Base-by-base conservation (phyloP, 2,797 vertebrate species). In the Semotilus atromaculatus region DNA sequence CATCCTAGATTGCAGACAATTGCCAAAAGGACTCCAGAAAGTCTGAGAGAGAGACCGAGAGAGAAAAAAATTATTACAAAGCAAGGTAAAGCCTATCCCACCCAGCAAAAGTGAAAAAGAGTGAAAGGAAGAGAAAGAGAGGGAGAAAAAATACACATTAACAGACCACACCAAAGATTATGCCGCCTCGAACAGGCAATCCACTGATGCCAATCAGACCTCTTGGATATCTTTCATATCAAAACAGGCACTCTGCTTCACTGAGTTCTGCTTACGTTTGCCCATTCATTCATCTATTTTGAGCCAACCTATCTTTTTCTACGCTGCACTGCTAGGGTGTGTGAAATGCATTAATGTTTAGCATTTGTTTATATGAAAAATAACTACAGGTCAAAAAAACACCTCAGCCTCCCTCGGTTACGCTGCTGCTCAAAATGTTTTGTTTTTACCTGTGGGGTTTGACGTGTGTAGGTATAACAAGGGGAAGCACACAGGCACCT, bases 1-100 rank as follows among this genome's bases (percentile, higher is more conserved):
- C 92, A 92, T 94, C 92, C 93, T 91, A 91, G 92, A 92, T 91
- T 93, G 94, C 91, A 93, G 89, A 93, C 94, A 96, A 95, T 95
- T 94, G 90, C 91, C 90, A 90, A 84, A 43, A 38, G 90, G 94
- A 94, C 94, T 95, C 94, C 94, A 94, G 92, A 92, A 90, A 94
- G 95, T 95, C 94, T 95, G 91, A 91, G 90, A 92, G 18, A 48
- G 45, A 19, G 48, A 19, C 1, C 3, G 91, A 88, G 82, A 8
- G 68, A 91, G 86, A 0, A 83, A 89, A 89, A 71, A 88, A 91
- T 93, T 90, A 94, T 94, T 94, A 91, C 93, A 93, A 93, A 88
- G 83, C 75, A 91, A 93, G 90, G 92, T 92, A 94, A 95, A 91
- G 92, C 92, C 91, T 89, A 88, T 93, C 88, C 89, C 88, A 82